Conservation (phyloP, 2,797 vertebrate genomes). For the Varecia variegata region DNA sequence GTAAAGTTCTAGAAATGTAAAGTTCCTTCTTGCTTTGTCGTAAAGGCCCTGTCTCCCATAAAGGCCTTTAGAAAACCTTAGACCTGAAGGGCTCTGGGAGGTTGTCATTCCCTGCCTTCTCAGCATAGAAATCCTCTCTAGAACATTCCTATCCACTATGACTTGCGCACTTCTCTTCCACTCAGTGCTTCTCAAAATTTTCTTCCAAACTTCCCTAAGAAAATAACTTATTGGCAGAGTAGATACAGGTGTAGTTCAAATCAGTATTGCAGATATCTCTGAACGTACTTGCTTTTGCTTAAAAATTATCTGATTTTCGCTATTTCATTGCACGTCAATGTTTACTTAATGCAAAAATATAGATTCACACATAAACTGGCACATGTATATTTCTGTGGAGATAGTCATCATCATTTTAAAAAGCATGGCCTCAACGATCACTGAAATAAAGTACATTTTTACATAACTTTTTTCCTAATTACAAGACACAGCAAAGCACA, state of each 20-base stretch:
- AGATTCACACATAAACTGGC: neutral
- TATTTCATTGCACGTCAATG: neutral
- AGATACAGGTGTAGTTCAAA: neutral
- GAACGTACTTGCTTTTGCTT: neutral
- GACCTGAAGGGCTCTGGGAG: neutral
- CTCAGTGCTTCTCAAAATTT: neutral
- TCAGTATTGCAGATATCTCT: neutral
- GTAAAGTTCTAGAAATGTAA: neutral
- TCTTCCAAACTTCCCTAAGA: neutral
- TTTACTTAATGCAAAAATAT: constrained; percentile 3
- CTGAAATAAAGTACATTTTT: neutral
- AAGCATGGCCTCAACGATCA: neutral
- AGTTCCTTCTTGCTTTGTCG: neutral
- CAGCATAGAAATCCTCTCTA: neutral
- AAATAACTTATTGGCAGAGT: neutral
- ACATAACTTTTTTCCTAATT: neutral
- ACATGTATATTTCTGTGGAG: neutral
- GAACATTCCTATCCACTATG: neutral
- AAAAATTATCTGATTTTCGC: neutral
- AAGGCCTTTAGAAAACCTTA: neutral
- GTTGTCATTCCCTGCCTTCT: neutral
- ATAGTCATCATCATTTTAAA: neutral
- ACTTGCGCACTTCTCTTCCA: neutral
- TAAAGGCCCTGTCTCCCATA: neutral
- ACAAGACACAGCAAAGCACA: constrained; percentile 9